Base-by-base conservation (phyloP, 1,140 invertebrate genomes). In the Diachasma alloeum region DNA sequence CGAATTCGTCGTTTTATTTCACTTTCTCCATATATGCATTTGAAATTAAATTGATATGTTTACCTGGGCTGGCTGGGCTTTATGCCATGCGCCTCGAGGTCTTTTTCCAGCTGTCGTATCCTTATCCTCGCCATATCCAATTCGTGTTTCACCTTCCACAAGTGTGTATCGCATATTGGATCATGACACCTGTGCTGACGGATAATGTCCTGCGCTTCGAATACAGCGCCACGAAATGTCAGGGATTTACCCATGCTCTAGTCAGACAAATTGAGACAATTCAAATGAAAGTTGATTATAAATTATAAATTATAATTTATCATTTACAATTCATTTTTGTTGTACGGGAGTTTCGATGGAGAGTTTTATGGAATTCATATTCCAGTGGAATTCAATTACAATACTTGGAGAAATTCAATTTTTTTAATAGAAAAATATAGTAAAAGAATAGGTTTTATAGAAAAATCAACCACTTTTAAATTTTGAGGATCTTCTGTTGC, bases 111-210 rank as follows among this genome's bases (percentile, higher is more conserved):
- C 84, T 96, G 95, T 59, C 95, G 92, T 77, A 97, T 95, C 80
- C 95, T 92, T 74, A 96, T 91, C 79, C 94, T 91, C 0, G 96
- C 95, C 87, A 96, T 92, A 85, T 97, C 96, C 78, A 97, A 90
- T 85, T 97, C 96, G 85, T 97, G 94, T 80, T 94, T 94, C 19
- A 96, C 95, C 86, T 97, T 96, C 95, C 96, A 97, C 19, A 96
- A 90, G 86, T 96, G 93, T 0, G 94, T 94, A 86, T 95, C 94
- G 85, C 94, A 95, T 26, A 96, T 93, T 1, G 95, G 94, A 89
- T 97, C 95, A 63, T 92, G 92, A 87, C 95, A 97, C 75, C 92
- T 91, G 68, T 91, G 91, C 75, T 91, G 88, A 69, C 86, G 85
- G 10, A 91, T 74, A 39, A 93, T 91, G 78, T 95, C 94, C 83